Evolutionary conservation across 2,888 invertebrate genomes (phyloP), one percentile per base, ranked within the genome.

Genomic region (Ceriagrion tenellum): DNA sequence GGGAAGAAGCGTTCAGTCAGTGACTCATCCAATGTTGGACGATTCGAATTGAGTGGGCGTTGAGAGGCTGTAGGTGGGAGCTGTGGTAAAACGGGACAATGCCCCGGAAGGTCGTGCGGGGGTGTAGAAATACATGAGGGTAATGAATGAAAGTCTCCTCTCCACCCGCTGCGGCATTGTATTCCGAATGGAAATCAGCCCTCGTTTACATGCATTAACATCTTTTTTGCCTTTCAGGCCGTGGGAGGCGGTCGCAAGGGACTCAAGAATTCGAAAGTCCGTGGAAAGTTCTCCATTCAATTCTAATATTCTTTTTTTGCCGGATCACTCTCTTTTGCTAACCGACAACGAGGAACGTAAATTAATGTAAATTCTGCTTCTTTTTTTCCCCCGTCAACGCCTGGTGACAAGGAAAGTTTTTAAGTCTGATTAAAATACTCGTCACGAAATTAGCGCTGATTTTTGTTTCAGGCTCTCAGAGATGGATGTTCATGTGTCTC

Each of bases 131-230:
- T 81, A 2, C 35, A 35, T 16, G 26, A 35, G 81, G 16, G 81
- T 81, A 81, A 81, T 81, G 81, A 81, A 81, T 81, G 81, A 81
- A 81, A n/a, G 81, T 81, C 8, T 26, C 35, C 59, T 59, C 59
- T 59, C 47, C 69, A n/a, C 69, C 4, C 30, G 81, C 81, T 47
- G 35, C 4, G 81, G 30, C 13, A 35, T 81, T 81, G 81, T 81
- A 81, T 81, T 35, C 81, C 35, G 30, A 81, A 81, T 81, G 81
- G 35, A 81, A 81, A 35, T 81, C 81, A 35, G 81, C 10, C 3
- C 81, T 81, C 81, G 81, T 81, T 81, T 81, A 81, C 81, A 81
- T 81, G 81, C 35, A 81, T 81, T 81, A 81, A 81, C 81, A 81
- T 81, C 81, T 35, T 35, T 35, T 47, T 35, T 35, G 26, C 69